Conservation (phyloP, 1,140 invertebrate species). For the Rhysida immarginata region DNA sequence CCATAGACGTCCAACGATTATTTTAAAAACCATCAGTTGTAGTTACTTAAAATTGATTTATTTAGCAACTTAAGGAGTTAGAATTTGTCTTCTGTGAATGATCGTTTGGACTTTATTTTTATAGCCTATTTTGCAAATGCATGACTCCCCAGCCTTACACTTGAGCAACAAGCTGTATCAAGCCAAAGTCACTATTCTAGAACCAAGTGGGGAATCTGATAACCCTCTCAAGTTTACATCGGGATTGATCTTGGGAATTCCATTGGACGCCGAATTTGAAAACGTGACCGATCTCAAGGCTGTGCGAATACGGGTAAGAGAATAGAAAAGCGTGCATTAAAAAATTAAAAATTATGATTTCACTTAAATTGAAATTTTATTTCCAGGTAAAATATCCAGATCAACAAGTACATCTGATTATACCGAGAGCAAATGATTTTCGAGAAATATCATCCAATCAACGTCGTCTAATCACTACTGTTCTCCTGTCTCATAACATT, state of each 20-base stretch:
- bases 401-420: constrained; percentile 63
- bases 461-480: constrained; percentile 63
- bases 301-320: constrained; percentile 55
- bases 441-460: constrained; percentile 32
- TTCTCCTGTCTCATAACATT: constrained; percentile 67
- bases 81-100: not conserved
- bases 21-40: too few species aligned
- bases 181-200: constrained; percentile 62
- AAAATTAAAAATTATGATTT: not conserved
- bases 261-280: constrained; percentile 66
- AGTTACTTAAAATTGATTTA: not conserved
- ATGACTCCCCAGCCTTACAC: constrained; percentile 18
- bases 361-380: not conserved
- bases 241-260: constrained; percentile 69
- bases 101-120: not conserved
- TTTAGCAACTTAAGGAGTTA: not conserved
- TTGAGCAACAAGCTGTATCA: constrained; percentile 19
- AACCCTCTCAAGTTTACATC: constrained; percentile 83
- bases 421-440: constrained; percentile 47
- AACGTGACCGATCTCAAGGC: constrained; percentile 54
- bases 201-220: constrained; percentile 67
- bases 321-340: not conserved
- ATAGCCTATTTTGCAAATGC: constrained; percentile 10
- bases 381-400: constrained; percentile 64
- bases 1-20: too few species aligned